These are phyloP conservation scores for Limnephilus rhombicus DNA, from an alignment of 2,888 invertebrate species.

Conservation along the genomic window DNA sequence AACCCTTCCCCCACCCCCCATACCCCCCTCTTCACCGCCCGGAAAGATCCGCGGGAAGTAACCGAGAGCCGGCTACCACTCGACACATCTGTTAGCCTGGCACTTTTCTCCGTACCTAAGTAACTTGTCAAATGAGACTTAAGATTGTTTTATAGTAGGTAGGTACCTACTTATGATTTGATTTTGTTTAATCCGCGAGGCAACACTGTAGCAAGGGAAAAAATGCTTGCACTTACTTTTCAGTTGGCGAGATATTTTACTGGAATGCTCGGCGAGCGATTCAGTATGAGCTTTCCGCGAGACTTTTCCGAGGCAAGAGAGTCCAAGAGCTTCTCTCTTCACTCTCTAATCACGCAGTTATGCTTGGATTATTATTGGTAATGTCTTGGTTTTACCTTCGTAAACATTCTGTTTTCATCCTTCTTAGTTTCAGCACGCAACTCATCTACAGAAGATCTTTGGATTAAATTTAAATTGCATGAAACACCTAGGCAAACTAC, in stretches of 20 bases:
- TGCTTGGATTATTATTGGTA: not conserved
- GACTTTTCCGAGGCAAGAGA: not conserved
- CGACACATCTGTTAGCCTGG: constrained; percentile 22
- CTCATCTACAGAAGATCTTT: too few species aligned
- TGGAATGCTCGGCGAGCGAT: not conserved
- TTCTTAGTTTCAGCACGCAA: too few species aligned
- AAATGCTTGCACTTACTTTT: not conserved
- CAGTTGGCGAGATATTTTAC: too few species aligned
- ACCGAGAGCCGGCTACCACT: constrained; percentile 12
- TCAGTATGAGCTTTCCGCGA: not conserved
- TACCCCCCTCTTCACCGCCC: not conserved
- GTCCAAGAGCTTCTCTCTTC: not conserved
- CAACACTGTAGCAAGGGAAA: not conserved
- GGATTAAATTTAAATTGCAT: too few species aligned
- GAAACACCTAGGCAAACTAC: too few species aligned
- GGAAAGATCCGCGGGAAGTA: constrained; percentile 11
- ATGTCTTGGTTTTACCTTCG: not conserved
- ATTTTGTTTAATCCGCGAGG: not conserved
- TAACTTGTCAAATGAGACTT: not conserved
- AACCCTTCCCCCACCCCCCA: not conserved
- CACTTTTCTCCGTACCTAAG: constrained; percentile 12
- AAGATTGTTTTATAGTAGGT: not conserved
- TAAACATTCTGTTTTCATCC: too few species aligned
- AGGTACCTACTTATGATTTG: not conserved
- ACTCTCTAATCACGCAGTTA: not conserved